Evolutionary conservation across 2,113 vertebrate genomes (phyloP).

Genomic region (Microtus oregoni): DNA sequence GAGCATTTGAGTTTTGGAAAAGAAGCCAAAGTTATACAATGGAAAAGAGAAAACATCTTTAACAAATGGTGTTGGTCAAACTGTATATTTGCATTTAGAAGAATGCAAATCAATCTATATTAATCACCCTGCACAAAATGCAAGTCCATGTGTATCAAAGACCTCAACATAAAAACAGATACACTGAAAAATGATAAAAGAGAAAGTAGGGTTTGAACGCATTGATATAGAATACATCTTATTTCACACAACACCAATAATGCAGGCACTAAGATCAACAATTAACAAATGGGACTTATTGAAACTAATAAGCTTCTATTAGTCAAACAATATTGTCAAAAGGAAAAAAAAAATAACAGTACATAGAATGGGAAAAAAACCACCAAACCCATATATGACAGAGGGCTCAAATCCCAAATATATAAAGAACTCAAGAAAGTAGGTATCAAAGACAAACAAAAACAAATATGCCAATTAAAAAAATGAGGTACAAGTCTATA

Average conservation of each 20-base stretch:
- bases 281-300: background rate
- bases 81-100: background rate
- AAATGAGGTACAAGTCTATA: background rate
- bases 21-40: background rate
- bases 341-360: too few species aligned
- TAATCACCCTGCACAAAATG: background rate
- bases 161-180: background rate
- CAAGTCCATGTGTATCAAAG: background rate
- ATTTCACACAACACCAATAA: background rate
- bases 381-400: background rate
- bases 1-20: background rate
- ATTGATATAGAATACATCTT: background rate
- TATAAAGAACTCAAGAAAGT: background rate
- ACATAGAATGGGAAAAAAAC: too few species aligned
- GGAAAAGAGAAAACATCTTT: background rate
- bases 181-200: background rate
- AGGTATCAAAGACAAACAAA: background rate
- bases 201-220: background rate
- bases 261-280: background rate
- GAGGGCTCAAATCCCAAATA: background rate
- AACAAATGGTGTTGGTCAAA: background rate
- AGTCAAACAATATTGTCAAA: background rate
- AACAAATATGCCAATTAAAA: background rate
- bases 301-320: background rate
- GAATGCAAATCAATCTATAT: background rate